A percentile compares a stretch with the other conserved stretches of the same genome.
Evolutionary conservation across 2,113 vertebrate species (phyloP).

Genomic region (Poecilia latipinna): DNA sequence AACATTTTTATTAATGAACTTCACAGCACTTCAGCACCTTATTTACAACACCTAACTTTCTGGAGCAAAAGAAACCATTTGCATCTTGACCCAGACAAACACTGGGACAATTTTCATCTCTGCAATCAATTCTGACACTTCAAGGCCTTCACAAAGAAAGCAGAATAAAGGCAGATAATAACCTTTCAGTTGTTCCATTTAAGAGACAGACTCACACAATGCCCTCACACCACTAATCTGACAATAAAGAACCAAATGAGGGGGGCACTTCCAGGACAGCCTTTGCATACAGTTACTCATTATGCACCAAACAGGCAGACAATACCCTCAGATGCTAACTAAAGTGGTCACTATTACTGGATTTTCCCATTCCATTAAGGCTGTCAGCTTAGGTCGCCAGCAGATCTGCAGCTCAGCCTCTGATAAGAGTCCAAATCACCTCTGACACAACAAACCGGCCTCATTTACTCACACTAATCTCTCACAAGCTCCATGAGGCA

Average conservation of each 20-base stretch:
- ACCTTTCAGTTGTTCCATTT: not conserved
- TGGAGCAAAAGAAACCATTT: not conserved
- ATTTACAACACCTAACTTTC: not conserved
- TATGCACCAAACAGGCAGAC: slow-evolving; percentile 44
- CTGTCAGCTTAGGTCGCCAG: slow-evolving; percentile 53
- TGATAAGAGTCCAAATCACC: slow-evolving; percentile 69
- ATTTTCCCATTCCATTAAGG: slow-evolving; percentile 56
- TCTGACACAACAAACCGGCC: slow-evolving; percentile 56
- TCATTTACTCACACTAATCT: slow-evolving; percentile 57
- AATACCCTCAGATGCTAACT: slow-evolving; percentile 51
- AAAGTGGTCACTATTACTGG: slow-evolving; percentile 48
- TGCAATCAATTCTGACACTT: not conserved
- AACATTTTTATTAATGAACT: too few species aligned
- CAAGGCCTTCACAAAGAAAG: not conserved
- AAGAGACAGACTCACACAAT: slow-evolving; percentile 18
- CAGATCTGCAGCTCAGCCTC: slow-evolving; percentile 48
- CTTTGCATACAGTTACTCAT: slow-evolving; percentile 54
- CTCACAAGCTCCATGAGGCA: slow-evolving; percentile 37
- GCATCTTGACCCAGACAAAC: not conserved
- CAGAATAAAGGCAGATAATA: not conserved
- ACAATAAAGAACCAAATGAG: slow-evolving; percentile 32
- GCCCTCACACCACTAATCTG: slow-evolving; percentile 24
- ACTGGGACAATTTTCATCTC: not conserved
- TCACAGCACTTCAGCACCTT: too few species aligned
- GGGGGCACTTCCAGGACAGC: slow-evolving; percentile 15